phyloP scores from a whole-genome alignment of 2,113 vertebrate genomes.

The Chaetorhynchus papuensis region DNA sequence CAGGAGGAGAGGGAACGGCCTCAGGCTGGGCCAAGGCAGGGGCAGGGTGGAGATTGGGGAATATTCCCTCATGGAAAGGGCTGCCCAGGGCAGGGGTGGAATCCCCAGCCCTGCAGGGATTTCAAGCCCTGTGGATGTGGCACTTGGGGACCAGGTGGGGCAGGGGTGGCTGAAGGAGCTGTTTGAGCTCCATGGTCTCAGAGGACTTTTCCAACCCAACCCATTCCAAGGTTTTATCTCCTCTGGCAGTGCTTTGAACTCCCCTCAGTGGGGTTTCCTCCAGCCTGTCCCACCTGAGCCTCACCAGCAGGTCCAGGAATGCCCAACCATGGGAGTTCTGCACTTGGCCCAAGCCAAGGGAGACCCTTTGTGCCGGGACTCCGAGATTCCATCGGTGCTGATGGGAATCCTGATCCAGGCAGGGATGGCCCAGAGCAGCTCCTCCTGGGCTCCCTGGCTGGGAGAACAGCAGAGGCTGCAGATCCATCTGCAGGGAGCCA shows the following conservation, averaged over 20 bases:
- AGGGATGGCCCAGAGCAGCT: background rate
- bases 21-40: background rate
- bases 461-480: background rate
- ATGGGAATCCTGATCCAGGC: background rate
- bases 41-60: background rate
- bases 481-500: conserved; percentile 4
- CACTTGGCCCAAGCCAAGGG: background rate
- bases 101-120: background rate
- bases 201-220: background rate
- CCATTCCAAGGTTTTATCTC: fast-evolving
- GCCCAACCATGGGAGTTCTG: fast-evolving
- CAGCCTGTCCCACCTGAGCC: background rate
- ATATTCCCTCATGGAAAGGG: background rate
- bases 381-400: fast-evolving
- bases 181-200: fast-evolving
- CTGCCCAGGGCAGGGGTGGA: background rate
- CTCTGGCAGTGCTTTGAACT: background rate
- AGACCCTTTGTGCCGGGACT: fast-evolving
- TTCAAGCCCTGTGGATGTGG: background rate
- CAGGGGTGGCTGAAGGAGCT: background rate
- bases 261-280: fast-evolving
- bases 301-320: background rate
- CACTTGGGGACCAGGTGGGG: background rate
- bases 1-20: background rate
- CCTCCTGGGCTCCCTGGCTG: background rate